Conservation (phyloP, 2,797 vertebrate species). For the Danio jaintianensis region DNA sequence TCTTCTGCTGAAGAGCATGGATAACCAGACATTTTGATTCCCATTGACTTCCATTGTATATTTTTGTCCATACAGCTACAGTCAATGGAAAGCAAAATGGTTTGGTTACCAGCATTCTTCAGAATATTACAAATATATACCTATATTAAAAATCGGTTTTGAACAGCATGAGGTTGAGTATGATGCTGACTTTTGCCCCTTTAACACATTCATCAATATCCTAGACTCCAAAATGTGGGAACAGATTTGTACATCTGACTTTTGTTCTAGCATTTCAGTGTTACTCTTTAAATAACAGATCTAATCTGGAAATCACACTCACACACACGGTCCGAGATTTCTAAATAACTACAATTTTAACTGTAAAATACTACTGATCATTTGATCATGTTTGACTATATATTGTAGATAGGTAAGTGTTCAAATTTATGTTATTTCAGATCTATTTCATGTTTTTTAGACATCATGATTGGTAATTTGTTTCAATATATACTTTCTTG, state of each 20-base stretch:
- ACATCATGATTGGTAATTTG: conserved; percentile 14
- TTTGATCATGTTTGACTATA: conserved; percentile 36
- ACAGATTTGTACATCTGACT: conserved; percentile 26
- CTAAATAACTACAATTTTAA: conserved; percentile 17
- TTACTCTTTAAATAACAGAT: conserved; percentile 56
- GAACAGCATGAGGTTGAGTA: neutral
- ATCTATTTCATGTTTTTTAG: conserved; percentile 38
- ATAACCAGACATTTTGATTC: too few relatives aligned
- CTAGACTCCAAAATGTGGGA: neutral
- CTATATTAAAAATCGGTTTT: neutral
- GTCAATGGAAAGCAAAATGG: neutral
- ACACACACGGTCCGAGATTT: conserved; percentile 1
- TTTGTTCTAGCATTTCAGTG: conserved; percentile 3
- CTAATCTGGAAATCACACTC: conserved; percentile 26
- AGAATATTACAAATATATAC: neutral
- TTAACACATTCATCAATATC: neutral
- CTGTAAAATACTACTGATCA: conserved; percentile 29
- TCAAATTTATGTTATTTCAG: conserved; percentile 28
- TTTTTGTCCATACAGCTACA: neutral
- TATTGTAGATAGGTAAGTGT: conserved; percentile 57
- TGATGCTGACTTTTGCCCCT: neutral
- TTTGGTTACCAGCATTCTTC: neutral
- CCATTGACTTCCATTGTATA: neutral
- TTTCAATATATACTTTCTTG: neutral
- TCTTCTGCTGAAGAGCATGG: too few relatives aligned